Evolutionary conservation across 2,113 vertebrate genomes (phyloP).

Genomic region (Parus major): DNA sequence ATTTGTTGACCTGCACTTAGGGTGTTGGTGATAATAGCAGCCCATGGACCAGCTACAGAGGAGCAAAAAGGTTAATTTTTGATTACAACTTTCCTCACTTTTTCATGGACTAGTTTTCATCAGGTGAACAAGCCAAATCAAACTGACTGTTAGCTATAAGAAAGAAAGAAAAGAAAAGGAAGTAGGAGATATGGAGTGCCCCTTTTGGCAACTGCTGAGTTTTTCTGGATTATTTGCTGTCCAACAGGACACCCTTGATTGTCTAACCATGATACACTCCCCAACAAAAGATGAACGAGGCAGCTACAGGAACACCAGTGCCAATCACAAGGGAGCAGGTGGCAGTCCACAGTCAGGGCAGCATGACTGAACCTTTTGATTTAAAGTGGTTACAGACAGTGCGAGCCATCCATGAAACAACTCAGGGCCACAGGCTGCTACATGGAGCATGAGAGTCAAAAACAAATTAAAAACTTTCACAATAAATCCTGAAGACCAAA

Average conservation of each 20-base stretch:
- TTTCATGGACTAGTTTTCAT: background rate
- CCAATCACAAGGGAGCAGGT: background rate
- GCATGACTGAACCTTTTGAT: background rate
- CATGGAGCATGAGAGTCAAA: background rate
- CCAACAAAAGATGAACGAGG: background rate
- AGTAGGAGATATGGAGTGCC: background rate
- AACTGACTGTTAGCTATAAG: background rate
- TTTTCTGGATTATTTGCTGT: background rate
- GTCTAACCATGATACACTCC: background rate
- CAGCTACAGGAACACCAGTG: background rate
- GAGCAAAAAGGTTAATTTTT: background rate
- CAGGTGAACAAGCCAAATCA: background rate
- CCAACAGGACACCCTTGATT: background rate
- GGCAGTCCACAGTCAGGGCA: background rate
- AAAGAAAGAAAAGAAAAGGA: background rate
- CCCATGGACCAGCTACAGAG: background rate
- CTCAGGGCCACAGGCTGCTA: background rate
- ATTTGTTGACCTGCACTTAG: background rate
- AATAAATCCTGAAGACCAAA: background rate
- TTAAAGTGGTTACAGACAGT: background rate
- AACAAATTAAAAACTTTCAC: background rate
- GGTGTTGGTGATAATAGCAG: background rate
- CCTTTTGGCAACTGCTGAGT: background rate
- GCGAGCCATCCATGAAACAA: background rate
- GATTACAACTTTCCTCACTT: background rate